A percentile compares a stretch with the other conserved stretches of the same genome.
phyloP scores from a whole-genome alignment of 2,797 vertebrate species.

The Pitangus sulphuratus region DNA sequence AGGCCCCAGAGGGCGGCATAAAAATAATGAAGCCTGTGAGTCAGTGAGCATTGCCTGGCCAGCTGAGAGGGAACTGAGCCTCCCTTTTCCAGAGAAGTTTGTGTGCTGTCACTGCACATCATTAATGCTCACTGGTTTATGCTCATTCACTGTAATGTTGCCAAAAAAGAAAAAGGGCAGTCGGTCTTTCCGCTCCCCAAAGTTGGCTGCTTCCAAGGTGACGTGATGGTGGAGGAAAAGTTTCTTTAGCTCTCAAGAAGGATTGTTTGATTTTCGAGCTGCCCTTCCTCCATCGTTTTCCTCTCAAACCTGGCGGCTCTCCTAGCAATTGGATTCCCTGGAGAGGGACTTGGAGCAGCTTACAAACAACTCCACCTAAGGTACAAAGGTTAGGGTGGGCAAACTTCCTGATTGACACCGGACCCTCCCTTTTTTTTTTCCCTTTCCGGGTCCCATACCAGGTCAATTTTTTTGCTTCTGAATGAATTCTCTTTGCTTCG shows the following conservation, averaged over 20 bases:
- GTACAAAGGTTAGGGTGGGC: constrained; percentile 60
- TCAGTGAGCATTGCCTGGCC: constrained; percentile 31
- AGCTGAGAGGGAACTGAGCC: constrained; percentile 26
- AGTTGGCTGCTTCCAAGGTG: constrained; percentile 11
- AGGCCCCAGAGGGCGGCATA: constrained; percentile 48
- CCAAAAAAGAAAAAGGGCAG: constrained; percentile 22
- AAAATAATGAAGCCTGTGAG: constrained; percentile 44
- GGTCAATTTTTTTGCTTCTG: neutral
- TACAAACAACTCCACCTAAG: constrained; percentile 52
- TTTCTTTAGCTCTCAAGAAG: neutral
- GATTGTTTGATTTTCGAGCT: constrained; percentile 18
- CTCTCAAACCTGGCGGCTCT: constrained; percentile 1
- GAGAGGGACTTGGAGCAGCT: constrained; percentile 21
- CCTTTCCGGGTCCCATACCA: neutral
- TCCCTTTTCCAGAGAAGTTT: constrained; percentile 31
- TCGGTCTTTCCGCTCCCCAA: neutral
- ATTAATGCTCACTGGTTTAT: neutral
- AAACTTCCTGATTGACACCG: neutral
- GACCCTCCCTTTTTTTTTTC: constrained; percentile 16
- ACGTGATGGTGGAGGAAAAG: neutral
- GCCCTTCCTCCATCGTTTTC: constrained; percentile 38
- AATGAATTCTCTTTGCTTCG: neutral
- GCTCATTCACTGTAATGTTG: neutral
- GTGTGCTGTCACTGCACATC: constrained; percentile 57
- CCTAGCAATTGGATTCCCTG: constrained; percentile 12